Evolutionary conservation across 2,888 invertebrate species (phyloP).

Genomic region (Autographa pulchrina): DNA sequence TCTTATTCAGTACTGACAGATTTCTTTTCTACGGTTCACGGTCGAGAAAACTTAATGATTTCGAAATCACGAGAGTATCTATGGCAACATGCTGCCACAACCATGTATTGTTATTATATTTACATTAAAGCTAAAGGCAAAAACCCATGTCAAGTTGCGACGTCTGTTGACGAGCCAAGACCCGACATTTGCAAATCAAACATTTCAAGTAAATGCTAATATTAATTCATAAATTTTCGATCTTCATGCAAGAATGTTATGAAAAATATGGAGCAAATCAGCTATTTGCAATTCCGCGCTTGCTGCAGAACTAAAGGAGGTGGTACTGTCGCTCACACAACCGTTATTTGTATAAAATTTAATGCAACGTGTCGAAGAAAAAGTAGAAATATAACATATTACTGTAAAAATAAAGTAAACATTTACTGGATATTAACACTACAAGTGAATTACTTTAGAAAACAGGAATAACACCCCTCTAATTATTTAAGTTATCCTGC

Average conservation of each 20-base stretch:
- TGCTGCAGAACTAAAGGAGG: slow-evolving; percentile 3
- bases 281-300: slow-evolving; percentile 9
- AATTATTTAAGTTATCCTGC: too few species aligned
- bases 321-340: neutral
- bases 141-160: neutral
- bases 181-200: neutral
- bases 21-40: neutral
- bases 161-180: slow-evolving; percentile 3
- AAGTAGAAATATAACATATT: neutral
- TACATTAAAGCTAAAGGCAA: neutral
- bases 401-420: too few species aligned
- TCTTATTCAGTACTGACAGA: neutral
- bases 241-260: slow-evolving; percentile 4
- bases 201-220: slow-evolving; percentile 8
- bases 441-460: too few species aligned
- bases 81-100: neutral
- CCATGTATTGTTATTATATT: slow-evolving; percentile 4
- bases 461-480: too few species aligned
- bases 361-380: neutral
- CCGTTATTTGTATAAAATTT: neutral
- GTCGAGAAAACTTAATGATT: neutral
- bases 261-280: slow-evolving; percentile 8
- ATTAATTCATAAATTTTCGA: slow-evolving; percentile 9
- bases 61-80: neutral
- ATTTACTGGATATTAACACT: too few species aligned